Conservation (phyloP, 1,140 invertebrate genomes). For the Plodia interpunctella region DNA sequence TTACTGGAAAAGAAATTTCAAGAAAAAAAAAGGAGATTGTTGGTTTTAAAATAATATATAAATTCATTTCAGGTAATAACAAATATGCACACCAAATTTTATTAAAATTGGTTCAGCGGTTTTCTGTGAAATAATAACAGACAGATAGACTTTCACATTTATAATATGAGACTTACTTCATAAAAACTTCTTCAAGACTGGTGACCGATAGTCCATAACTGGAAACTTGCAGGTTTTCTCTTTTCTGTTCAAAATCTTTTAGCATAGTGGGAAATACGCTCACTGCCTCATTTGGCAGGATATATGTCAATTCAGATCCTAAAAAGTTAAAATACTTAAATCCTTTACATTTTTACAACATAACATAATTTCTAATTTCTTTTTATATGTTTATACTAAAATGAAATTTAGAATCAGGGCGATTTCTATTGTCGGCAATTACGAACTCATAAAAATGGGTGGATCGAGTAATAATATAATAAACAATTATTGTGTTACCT, state of each 20-base stretch:
- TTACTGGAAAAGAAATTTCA: no score
- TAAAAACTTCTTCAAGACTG: conserved; percentile 94
- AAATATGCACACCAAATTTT: no score
- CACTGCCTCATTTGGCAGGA: conserved; percentile 75
- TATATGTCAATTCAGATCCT: conserved; percentile 79
- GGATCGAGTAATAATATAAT: background rate
- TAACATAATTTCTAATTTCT: no score
- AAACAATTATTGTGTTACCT: conserved; percentile 31
- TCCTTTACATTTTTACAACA: no score
- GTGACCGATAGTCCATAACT: conserved; percentile 85
- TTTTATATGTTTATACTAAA: no score
- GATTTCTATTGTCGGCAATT: no score
- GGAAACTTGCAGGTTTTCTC: conserved; percentile 80
- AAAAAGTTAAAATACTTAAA: conserved; percentile 20
- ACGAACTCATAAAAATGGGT: background rate
- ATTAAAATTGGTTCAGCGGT: no score
- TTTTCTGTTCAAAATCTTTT: conserved; percentile 82
- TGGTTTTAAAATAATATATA: no score
- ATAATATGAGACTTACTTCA: conserved; percentile 84
- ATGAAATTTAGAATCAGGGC: no score
- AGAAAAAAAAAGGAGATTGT: no score
- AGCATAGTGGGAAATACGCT: conserved; percentile 81
- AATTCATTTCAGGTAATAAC: no score
- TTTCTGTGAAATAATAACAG: no score
- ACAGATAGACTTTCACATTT: background rate